Conservation (phyloP, 1,140 invertebrate genomes). For the Ooceraea biroi region DNA sequence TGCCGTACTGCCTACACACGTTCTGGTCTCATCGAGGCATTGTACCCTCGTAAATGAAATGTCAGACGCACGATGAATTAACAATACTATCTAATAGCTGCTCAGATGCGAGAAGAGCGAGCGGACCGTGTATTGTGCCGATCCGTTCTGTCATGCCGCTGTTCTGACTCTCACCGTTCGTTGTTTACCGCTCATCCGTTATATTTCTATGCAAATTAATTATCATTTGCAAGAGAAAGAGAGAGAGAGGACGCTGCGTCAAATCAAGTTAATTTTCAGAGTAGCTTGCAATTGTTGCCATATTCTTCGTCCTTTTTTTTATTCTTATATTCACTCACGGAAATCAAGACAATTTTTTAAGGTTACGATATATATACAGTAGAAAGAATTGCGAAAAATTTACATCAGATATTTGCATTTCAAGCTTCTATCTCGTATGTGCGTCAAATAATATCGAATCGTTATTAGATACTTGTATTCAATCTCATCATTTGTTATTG, state of each 20-base stretch:
- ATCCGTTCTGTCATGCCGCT: conserved; percentile 60
- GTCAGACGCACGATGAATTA: conserved; percentile 83
- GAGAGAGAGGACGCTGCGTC: no score
- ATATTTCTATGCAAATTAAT: conserved; percentile 73
- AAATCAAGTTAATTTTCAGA: background rate
- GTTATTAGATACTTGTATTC: background rate
- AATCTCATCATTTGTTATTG: background rate
- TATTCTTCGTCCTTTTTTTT: conserved; percentile 4
- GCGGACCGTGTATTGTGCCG: conserved; percentile 72
- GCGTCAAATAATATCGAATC: background rate
- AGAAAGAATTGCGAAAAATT: no score
- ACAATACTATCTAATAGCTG: conserved; percentile 83
- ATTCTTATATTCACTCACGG: no score
- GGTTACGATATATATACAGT: no score
- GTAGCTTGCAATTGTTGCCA: background rate
- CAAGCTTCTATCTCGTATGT: no score
- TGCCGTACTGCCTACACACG: conserved; percentile 10
- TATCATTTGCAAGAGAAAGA: background rate
- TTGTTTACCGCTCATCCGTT: conserved; percentile 70
- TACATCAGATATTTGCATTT: no score
- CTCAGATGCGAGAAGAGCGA: conserved; percentile 75
- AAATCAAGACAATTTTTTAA: no score
- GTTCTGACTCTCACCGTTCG: conserved; percentile 7
- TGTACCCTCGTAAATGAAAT: conserved; percentile 81
- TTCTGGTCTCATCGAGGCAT: conserved; percentile 59